Base-by-base conservation (phyloP, 2,888 invertebrate genomes). In the Sericinus montela region DNA sequence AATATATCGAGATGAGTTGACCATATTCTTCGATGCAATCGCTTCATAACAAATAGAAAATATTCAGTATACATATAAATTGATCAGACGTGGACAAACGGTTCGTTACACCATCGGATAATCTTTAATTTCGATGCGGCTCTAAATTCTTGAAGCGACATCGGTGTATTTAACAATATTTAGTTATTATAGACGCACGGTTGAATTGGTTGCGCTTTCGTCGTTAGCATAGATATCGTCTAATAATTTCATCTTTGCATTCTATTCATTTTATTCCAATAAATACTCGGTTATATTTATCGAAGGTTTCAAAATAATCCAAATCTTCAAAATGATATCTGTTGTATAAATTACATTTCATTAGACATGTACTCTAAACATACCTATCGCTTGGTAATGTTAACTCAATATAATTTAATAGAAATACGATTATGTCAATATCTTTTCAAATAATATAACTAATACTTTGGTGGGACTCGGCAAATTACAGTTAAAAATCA, bases 201-300 rank as follows among this genome's bases (percentile, higher is more conserved):
- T 34, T 28, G 35, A 47, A 41, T 35, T 47, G 28, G 35, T 30
- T 37, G 19, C n/a, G 35, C 35, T 10, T 19, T 34, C 10, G 8
- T 19, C 19, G n/a, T 19, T 34, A 47, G 41, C 47, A 41, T 48
- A 42, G 14, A 36, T 48, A 41, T 48, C 19, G 36, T 8, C 36
- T 23, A 41, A 48, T 48, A 48, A 48, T 16, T 42, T 42, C 28
- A 23, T 19, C 47, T 41, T 42, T 37, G 36, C 16, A 30, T 19
- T 9, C 14, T 10, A 42, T 42, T 48, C 8, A 48, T 37, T 19
- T 2, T 15, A 35, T 29, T 13, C 11, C 19, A 10, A 42, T 36
- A 35, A 41, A 47, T 41, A 36, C 35, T 19, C 2, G 9, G 10
- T 41, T 13, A 19, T 19, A 47, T 41, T 40, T 47, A 35, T 23